Conservation (phyloP, 2,888 invertebrate species). For the Andricus quercusramuli region DNA sequence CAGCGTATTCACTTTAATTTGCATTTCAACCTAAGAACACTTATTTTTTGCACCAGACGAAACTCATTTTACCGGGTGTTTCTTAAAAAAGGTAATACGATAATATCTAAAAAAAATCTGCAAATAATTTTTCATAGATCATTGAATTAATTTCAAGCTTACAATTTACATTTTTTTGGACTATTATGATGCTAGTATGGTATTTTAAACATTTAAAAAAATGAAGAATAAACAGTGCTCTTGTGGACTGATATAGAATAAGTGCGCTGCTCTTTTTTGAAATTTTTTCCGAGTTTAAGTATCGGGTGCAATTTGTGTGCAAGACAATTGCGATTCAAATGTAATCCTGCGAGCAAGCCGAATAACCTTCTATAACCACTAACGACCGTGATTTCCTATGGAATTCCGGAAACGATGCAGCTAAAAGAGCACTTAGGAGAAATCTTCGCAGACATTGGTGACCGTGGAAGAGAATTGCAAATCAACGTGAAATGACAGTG, state of each 20-base stretch:
- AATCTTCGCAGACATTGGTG: slow-evolving; percentile 1
- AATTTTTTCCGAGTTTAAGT: background rate
- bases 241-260: background rate
- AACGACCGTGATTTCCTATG: slow-evolving; percentile 11
- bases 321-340: slow-evolving; percentile 10
- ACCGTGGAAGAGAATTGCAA: slow-evolving; percentile 27
- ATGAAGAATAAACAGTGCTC: background rate
- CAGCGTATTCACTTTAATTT: slow-evolving; percentile 60
- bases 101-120: background rate
- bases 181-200: too few species aligned
- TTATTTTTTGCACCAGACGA: slow-evolving; percentile 48
- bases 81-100: background rate
- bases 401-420: background rate
- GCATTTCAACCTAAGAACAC: slow-evolving; percentile 57
- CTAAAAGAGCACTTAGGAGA: background rate
- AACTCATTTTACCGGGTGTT: slow-evolving; percentile 30
- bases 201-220: too few species aligned
- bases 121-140: background rate
- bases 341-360: background rate
- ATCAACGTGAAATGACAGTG: slow-evolving; percentile 13
- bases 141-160: background rate
- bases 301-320: background rate
- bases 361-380: slow-evolving; percentile 9
- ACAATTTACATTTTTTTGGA: too few species aligned
- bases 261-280: background rate